phyloP scores from a whole-genome alignment of 1,140 invertebrate genomes.

The Pantala flavescens region DNA sequence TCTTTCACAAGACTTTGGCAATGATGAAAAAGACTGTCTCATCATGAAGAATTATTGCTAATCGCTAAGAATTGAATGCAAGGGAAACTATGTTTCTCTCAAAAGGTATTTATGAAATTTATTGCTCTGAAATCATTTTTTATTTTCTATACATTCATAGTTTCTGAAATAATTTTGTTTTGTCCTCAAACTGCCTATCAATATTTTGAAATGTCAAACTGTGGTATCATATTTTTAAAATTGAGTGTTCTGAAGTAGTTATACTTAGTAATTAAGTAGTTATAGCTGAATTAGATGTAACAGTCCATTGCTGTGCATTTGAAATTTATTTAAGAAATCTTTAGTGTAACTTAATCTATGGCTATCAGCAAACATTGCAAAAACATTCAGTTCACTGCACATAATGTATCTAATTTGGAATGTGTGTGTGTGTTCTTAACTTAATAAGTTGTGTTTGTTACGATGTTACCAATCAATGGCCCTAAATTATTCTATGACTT shows the following conservation, averaged over 20 bases:
- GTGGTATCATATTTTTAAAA: conserved; percentile 10
- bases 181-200: not conserved
- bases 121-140: too few relatives aligned
- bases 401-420: conserved; percentile 4
- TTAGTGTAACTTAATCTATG: conserved; percentile 4
- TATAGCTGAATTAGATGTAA: conserved; percentile 2
- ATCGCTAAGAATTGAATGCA: too few relatives aligned
- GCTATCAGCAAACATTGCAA: conserved; percentile 9
- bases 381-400: conserved; percentile 9
- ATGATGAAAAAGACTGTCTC: not conserved
- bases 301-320: conserved; percentile 8
- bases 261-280: conserved; percentile 10
- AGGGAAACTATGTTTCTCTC: too few relatives aligned
- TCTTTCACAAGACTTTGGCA: not conserved
- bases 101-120: too few relatives aligned
- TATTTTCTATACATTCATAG: not conserved
- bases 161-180: not conserved
- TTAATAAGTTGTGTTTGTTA: conserved; percentile 8
- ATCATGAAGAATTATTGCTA: not conserved
- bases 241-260: not conserved
- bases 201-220: conserved; percentile 4
- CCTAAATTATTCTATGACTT: conserved; percentile 1
- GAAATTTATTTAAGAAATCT: conserved; percentile 8
- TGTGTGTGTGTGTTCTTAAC: conserved; percentile 9
- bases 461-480: conserved; percentile 2